phyloP scores from a whole-genome alignment of 2,888 invertebrate species.

The Nineta flava region DNA sequence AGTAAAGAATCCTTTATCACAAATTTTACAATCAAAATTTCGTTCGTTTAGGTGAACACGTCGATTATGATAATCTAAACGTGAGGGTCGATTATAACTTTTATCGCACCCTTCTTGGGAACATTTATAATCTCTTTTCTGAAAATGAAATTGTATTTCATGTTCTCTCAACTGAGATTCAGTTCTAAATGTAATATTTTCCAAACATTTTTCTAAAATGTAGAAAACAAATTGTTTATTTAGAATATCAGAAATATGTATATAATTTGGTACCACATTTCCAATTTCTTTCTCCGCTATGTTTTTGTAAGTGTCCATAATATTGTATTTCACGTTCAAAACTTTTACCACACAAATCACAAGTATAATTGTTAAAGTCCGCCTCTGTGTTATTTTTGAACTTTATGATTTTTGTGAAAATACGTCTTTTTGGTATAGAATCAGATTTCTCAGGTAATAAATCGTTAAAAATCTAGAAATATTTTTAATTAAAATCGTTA shows the following conservation, averaged over 20 bases:
- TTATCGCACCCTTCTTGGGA: background rate
- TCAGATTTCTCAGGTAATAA: background rate
- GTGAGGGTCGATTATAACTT: background rate
- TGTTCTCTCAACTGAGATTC: background rate
- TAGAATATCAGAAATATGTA: background rate
- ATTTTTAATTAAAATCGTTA: background rate
- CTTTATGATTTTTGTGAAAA: background rate
- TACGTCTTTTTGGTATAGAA: background rate
- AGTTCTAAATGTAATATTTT: background rate
- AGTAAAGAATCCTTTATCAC: background rate
- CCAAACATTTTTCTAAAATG: slow-evolving; percentile 1
- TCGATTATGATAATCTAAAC: slow-evolving; percentile 1
- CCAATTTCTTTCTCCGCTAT: slow-evolving; percentile 3
- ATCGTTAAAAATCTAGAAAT: background rate
- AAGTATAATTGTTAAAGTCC: background rate
- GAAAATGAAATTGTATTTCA: background rate
- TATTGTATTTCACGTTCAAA: slow-evolving; percentile 3
- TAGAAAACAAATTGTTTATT: background rate
- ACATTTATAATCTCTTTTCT: background rate
- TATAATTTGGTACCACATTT: background rate
- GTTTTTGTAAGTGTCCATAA: slow-evolving; percentile 3
- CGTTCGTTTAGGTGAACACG: background rate
- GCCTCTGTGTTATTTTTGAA: background rate
- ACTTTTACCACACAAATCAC: slow-evolving; percentile 3
- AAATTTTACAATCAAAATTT: slow-evolving; percentile 1